Base-by-base conservation (phyloP, 1,140 invertebrate species). In the Mesaphorura yosii region DNA sequence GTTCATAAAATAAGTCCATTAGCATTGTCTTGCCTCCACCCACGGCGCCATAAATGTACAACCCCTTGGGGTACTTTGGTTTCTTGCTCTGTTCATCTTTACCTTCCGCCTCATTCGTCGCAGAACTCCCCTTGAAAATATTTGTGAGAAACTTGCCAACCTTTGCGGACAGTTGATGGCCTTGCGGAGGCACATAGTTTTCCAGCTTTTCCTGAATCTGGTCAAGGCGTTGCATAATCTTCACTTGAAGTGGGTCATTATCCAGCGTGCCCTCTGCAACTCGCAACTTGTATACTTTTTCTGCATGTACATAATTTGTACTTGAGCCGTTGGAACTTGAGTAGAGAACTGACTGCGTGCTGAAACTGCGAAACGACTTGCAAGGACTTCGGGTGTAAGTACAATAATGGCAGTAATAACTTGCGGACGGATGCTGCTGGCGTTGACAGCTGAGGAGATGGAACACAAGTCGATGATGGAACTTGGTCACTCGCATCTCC, bases 1-100 rank as follows among this genome's bases (percentile, higher is more conserved):
- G 42, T 12, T 90, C 77, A 74, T 86, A 92, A 72, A 98, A 97
- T 60, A 98, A 68, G 73, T 99, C 94, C 95, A 98, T 98, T 23
- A 98, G 72, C 84, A 98, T 98, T 12, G 95, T 98, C 77, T 98
- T 95, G 49, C 90, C 90, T 66, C 89, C 86, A 41, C 91, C 88
- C 62, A 91, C 86, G 66, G 85, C 80, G 41, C 87, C 86, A 71
- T 84, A 81, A 41, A 90, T 77, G 64, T 90, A 90, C 7, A 90
- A 68, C 6, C 86, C 87, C 68, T 81, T 79, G 0, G 84, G 84
- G 15, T 75, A 69, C 63, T 70, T 73, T 67, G 65, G 65, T 56
- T 45, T 66, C 68, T 70, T 71, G n/a, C n/a, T n/a, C n/a, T n/a
- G n/a, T n/a, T n/a, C n/a, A n/a, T n/a, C 66, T 68, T 68, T 61